phyloP scores from a whole-genome alignment of 2,888 invertebrate species.

The Chymomyza procnemis region DNA sequence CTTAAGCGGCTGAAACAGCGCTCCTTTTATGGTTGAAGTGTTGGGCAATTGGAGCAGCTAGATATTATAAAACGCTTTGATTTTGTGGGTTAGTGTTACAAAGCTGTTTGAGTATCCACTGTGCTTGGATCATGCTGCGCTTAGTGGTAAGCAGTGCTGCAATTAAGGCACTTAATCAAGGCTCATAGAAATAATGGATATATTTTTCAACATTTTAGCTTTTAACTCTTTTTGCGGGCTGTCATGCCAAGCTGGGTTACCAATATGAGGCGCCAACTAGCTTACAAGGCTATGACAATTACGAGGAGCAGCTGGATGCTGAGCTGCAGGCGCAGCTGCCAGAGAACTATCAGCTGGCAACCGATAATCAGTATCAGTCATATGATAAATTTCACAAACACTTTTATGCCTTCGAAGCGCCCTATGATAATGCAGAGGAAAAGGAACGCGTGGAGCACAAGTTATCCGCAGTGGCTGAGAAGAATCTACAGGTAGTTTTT shows the following conservation, averaged over 20 bases:
- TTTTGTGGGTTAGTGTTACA: conserved; percentile 22
- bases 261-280: conserved; percentile 37
- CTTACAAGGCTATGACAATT: conserved; percentile 18
- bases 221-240: conserved; percentile 4
- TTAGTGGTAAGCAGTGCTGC: conserved; percentile 41
- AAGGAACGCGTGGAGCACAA: conserved; percentile 40
- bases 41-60: not conserved
- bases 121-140: conserved; percentile 48
- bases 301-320: not conserved
- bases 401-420: conserved; percentile 67
- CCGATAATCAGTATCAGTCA: not conserved
- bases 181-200: not conserved
- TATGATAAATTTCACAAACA: conserved; percentile 58
- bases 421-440: conserved; percentile 57
- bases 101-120: conserved; percentile 28
- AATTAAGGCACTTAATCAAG: not conserved
- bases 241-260: conserved; percentile 54
- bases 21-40: conserved; percentile 30
- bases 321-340: not conserved
- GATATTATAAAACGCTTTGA: conserved; percentile 54
- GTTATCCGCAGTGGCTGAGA: conserved; percentile 47
- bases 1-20: conserved; percentile 7
- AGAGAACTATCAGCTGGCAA: conserved; percentile 33
- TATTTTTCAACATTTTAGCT: not conserved
- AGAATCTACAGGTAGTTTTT: conserved; percentile 72